Conservation (phyloP, 2,888 invertebrate species). For the Diaphora mendica region DNA sequence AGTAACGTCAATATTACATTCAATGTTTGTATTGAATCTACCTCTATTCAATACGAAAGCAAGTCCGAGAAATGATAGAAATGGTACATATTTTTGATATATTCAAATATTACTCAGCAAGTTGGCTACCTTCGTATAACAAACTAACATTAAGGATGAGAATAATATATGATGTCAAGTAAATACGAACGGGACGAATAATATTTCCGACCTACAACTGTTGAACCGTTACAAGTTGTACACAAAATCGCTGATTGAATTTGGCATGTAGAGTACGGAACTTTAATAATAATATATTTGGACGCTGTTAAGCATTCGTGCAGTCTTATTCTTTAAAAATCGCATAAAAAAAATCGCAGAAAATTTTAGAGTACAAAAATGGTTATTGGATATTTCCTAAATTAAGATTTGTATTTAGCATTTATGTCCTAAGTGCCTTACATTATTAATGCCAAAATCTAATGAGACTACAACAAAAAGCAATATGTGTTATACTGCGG, state of each 20-base stretch:
- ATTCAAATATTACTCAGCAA: background rate
- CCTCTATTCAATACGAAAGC: slow-evolving; percentile 8
- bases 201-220: slow-evolving; percentile 19
- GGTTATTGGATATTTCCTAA: too few species aligned
- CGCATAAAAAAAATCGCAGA: too few species aligned
- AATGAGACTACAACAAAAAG: too few species aligned
- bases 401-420: too few species aligned
- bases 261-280: background rate
- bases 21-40: slow-evolving; percentile 28
- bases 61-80: slow-evolving; percentile 10
- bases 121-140: slow-evolving; percentile 5
- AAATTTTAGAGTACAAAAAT: too few species aligned
- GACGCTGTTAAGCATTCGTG: too few species aligned
- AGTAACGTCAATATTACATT: slow-evolving; percentile 37
- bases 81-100: background rate
- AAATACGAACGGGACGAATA: slow-evolving; percentile 10
- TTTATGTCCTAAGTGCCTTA: too few species aligned
- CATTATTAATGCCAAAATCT: too few species aligned
- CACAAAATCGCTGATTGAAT: slow-evolving; percentile 2
- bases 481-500: too few species aligned
- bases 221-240: slow-evolving; percentile 8
- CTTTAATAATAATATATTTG: background rate
- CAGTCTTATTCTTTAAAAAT: too few species aligned
- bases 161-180: slow-evolving; percentile 7
- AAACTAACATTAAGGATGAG: slow-evolving; percentile 14